These are phyloP conservation scores for Urosaurus nigricauda DNA, from an alignment of 2,797 vertebrate genomes.

Conservation along the genomic window DNA sequence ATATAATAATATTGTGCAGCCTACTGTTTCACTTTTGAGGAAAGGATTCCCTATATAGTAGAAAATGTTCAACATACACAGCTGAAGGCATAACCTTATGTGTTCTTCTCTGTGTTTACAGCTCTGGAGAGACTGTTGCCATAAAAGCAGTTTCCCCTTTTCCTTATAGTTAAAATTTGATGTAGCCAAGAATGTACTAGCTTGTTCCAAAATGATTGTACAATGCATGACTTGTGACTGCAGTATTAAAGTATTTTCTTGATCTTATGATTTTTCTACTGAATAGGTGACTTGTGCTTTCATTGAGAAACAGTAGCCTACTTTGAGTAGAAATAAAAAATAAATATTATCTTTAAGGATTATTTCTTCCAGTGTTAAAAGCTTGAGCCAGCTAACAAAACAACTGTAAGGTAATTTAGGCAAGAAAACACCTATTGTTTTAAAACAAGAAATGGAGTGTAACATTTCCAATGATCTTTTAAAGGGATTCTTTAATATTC, in stretches of 20 bases:
- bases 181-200: neutral
- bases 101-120: neutral
- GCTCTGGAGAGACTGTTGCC: neutral
- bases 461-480: neutral
- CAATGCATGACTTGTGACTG: slow-evolving; percentile 7
- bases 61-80: neutral
- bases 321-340: slow-evolving; percentile 20
- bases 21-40: neutral
- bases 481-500: neutral
- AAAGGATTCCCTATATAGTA: neutral
- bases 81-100: neutral
- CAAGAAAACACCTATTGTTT: neutral
- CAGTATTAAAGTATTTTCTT: neutral
- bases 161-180: neutral
- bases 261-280: slow-evolving; percentile 10
- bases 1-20: neutral
- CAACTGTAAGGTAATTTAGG: neutral
- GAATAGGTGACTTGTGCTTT: slow-evolving; percentile 13
- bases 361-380: neutral
- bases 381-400: neutral
- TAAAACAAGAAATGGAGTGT: neutral
- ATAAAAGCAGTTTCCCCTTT: neutral
- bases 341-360: slow-evolving; percentile 11
- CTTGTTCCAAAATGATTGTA: neutral
- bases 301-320: slow-evolving; percentile 3